Evolutionary conservation across 2,113 vertebrate species (phyloP).

Genomic region (Hypocryptadius cinnamomeus): DNA sequence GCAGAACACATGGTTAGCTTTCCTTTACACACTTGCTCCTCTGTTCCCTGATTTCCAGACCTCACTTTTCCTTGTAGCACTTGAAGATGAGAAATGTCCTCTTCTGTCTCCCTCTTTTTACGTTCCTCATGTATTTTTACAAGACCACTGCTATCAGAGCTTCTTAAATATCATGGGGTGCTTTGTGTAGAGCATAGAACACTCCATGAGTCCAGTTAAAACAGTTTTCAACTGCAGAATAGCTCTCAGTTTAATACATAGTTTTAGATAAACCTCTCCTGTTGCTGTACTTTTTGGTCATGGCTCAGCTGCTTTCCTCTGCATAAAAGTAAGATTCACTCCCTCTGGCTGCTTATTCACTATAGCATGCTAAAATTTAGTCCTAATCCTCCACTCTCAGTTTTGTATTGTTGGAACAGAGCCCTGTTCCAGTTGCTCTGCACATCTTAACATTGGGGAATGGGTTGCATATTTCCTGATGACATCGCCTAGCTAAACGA

Average conservation of each 20-base stretch:
- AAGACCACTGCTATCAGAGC: not conserved
- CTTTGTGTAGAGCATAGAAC: not conserved
- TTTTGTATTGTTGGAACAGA: not conserved
- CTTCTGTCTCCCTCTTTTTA: not conserved
- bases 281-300: not conserved
- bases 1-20: conserved; percentile 30
- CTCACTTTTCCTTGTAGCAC: not conserved
- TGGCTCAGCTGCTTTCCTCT: not conserved
- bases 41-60: not conserved
- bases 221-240: not conserved
- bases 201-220: not conserved
- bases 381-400: not conserved
- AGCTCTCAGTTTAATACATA: not conserved
- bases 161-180: not conserved
- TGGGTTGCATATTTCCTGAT: not conserved
- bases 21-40: not conserved
- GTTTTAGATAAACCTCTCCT: not conserved
- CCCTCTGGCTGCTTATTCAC: not conserved
- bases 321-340: not conserved
- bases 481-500: not conserved
- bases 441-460: not conserved
- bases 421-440: not conserved
- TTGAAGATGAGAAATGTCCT: not conserved
- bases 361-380: not conserved
- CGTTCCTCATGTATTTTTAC: not conserved